Evolutionary conservation across 2,888 invertebrate genomes (phyloP).

Genomic region (Coelogynopora nodosa): DNA sequence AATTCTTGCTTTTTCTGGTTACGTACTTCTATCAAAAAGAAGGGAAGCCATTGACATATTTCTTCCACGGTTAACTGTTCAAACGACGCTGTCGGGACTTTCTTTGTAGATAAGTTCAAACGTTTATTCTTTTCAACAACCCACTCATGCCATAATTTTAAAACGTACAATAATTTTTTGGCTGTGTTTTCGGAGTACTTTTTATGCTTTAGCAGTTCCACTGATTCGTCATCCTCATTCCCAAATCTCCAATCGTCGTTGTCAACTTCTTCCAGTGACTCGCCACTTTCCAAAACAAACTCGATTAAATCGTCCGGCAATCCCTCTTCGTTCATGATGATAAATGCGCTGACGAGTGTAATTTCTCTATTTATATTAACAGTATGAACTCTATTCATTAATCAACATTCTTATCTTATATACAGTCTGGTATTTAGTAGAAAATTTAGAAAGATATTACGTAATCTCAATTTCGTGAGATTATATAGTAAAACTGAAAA

Average conservation of each 20-base stretch:
- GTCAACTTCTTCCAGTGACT: conserved; percentile 28
- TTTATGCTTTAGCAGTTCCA: conserved; percentile 29
- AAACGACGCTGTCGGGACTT: conserved; percentile 31
- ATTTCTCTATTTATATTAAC: conserved; percentile 31
- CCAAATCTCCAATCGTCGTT: conserved; percentile 31
- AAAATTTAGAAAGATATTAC: conserved; percentile 27
- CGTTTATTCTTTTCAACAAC: conserved; percentile 31
- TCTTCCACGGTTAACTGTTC: conserved; percentile 31
- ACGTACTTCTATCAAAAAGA: conserved; percentile 9
- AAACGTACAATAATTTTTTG: conserved; percentile 31
- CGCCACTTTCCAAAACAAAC: conserved; percentile 31
- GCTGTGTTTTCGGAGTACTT: conserved; percentile 31
- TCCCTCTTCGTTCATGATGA: conserved; percentile 27
- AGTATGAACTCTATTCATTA: conserved; percentile 31
- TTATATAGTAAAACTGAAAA: conserved; percentile 28
- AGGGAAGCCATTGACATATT: conserved; percentile 17
- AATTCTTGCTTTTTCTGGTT: conserved; percentile 31
- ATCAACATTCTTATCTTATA: conserved; percentile 31
- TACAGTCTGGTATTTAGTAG: conserved; percentile 31
- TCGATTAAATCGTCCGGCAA: conserved; percentile 31
- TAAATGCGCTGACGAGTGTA: conserved; percentile 31
- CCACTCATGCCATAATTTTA: conserved; percentile 17
- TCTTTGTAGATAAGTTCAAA: conserved; percentile 31
- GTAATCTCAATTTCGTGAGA: conserved; percentile 28
- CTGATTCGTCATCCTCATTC: conserved; percentile 31